Percentiles rank a stretch among this genome's conserved stretches.
Conservation (phyloP, 2,113 vertebrate genomes). For the Xiphophorus maculatus region DNA sequence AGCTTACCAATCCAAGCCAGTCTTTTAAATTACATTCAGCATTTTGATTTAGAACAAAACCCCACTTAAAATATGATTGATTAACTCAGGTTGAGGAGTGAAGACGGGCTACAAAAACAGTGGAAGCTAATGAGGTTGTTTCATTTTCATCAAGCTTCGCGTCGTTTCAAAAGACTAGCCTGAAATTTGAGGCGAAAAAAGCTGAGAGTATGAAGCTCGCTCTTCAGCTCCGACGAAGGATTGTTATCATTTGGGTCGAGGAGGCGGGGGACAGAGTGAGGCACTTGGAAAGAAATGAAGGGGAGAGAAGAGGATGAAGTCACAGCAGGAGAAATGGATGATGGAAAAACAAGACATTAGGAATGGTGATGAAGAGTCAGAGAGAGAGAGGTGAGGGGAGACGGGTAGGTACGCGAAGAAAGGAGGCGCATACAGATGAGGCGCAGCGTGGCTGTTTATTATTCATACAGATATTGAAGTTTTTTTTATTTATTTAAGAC, state of each 20-base stretch:
- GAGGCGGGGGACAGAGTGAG: constrained; percentile 12
- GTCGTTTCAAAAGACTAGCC: neutral
- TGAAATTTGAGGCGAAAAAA: neutral
- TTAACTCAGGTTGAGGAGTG: neutral
- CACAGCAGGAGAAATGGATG: constrained; percentile 38
- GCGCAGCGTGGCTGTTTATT: constrained; percentile 28
- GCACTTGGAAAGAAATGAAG: constrained; percentile 44
- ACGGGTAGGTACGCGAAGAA: constrained; percentile 6
- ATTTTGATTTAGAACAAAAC: neutral
- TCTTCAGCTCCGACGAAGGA: constrained; percentile 15
- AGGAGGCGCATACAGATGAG: constrained; percentile 51
- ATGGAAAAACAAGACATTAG: constrained; percentile 58
- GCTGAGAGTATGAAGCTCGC: constrained; percentile 50
- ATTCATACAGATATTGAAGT: constrained; percentile 36
- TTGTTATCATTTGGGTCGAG: constrained; percentile 49
- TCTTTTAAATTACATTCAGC: no score
- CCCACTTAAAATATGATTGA: neutral
- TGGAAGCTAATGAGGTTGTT: neutral
- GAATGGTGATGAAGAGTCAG: constrained; percentile 36
- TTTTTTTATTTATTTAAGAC: constrained; percentile 49
- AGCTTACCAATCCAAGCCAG: no score
- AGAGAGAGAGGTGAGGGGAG: constrained; percentile 44
- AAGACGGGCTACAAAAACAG: neutral
- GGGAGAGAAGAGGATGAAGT: constrained; percentile 52
- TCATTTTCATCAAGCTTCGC: neutral